Conservation (phyloP, 2,888 invertebrate genomes). For the Leistus spinibarbis region DNA sequence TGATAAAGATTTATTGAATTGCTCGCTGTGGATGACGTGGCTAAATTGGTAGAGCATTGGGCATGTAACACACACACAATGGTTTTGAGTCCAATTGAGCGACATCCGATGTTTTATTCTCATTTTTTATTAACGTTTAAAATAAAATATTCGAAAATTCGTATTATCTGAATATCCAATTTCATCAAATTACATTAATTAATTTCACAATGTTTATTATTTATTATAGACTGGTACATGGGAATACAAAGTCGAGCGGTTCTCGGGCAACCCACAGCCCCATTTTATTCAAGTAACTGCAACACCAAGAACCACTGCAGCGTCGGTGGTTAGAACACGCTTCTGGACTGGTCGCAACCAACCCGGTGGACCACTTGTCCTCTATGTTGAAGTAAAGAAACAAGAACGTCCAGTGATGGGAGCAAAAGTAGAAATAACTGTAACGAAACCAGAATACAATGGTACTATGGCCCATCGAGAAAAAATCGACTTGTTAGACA, state of each 20-base stretch:
- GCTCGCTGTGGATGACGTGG: too few relatives aligned
- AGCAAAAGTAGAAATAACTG: slow-evolving; percentile 63
- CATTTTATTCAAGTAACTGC: slow-evolving; percentile 67
- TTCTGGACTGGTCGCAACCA: slow-evolving; percentile 58
- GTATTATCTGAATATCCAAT: background rate
- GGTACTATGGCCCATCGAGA: slow-evolving; percentile 52
- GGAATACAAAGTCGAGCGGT: slow-evolving; percentile 65
- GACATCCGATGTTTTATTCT: too few relatives aligned
- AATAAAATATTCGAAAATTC: background rate
- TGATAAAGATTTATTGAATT: too few relatives aligned
- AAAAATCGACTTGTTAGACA: slow-evolving; percentile 62
- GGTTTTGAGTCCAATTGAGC: too few relatives aligned
- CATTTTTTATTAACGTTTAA: too few relatives aligned
- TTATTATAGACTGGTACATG: slow-evolving; percentile 61
- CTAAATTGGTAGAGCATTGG: too few relatives aligned
- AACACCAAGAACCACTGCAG: slow-evolving; percentile 58
- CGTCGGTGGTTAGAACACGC: slow-evolving; percentile 56
- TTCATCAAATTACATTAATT: slow-evolving; percentile 19
- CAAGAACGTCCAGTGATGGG: slow-evolving; percentile 63
- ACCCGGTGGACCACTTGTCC: slow-evolving; percentile 57
- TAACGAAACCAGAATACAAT: slow-evolving; percentile 54
- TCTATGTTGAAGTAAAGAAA: slow-evolving; percentile 62
- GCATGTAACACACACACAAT: too few relatives aligned
- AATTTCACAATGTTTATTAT: slow-evolving; percentile 9
- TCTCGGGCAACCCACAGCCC: slow-evolving; percentile 64